phyloP scores from a whole-genome alignment of 2,888 invertebrate species.

The Dryadula phaetusa region DNA sequence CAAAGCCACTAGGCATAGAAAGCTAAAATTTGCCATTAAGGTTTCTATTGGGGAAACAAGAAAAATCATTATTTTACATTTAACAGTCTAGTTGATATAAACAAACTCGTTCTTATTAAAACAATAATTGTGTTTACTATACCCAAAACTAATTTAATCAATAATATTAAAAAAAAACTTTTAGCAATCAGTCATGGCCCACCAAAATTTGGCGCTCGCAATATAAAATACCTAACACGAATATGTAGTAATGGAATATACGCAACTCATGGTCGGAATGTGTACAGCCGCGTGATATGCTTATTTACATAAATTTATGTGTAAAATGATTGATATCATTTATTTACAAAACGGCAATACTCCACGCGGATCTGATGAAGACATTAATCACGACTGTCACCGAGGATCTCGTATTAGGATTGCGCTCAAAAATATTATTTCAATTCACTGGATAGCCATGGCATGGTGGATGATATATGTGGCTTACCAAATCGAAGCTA shows the following conservation, averaged over 20 bases:
- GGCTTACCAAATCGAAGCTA: background rate
- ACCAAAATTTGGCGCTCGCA: background rate
- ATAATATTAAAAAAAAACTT: background rate
- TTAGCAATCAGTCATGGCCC: background rate
- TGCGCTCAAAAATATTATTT: conserved; percentile 39
- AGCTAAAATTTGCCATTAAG: too few species aligned
- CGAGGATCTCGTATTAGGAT: conserved; percentile 54
- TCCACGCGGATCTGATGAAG: conserved; percentile 57
- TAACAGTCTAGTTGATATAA: too few species aligned
- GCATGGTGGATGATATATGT: background rate
- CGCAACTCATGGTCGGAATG: conserved; percentile 47
- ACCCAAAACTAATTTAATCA: background rate
- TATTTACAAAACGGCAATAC: conserved; percentile 43
- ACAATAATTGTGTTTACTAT: background rate
- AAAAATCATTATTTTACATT: too few species aligned
- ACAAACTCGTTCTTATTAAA: too few species aligned
- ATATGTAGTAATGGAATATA: conserved; percentile 29
- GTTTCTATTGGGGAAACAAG: too few species aligned
- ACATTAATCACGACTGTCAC: conserved; percentile 73
- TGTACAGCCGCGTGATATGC: conserved; percentile 58
- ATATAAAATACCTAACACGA: conserved; percentile 21
- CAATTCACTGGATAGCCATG: conserved; percentile 12
- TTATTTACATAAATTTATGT: conserved; percentile 63
- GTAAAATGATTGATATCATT: conserved; percentile 74
- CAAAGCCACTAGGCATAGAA: too few species aligned